These are phyloP conservation scores for Paelopatides confundens DNA, from an alignment of 53 echinoderm and acorn worm genomes.

Conservation along the genomic window DNA sequence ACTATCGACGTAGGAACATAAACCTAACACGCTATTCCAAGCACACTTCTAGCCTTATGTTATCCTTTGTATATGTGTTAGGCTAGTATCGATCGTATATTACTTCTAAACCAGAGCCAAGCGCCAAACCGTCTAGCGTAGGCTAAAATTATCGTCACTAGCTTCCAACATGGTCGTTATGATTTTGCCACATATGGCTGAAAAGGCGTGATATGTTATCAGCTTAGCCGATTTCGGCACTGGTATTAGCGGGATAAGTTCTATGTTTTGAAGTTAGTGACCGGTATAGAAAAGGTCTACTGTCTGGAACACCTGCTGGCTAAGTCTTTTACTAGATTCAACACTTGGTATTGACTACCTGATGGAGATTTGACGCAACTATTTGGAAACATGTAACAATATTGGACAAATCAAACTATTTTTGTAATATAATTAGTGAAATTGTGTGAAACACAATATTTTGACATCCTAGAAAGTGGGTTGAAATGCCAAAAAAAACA, in stretches of 20 bases:
- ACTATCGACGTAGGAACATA: not conserved
- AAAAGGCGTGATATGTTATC: constrained; percentile 34
- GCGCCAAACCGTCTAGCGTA: constrained; percentile 29
- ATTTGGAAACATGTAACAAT: constrained; percentile 3
- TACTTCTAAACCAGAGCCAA: not conserved
- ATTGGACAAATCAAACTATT: constrained; percentile 7
- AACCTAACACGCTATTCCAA: not conserved
- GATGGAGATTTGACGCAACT: not conserved
- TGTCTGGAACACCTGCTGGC: constrained; percentile 29
- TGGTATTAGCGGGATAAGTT: constrained; percentile 19
- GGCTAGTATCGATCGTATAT: not conserved
- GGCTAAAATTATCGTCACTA: constrained; percentile 18
- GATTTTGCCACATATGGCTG: constrained; percentile 9
- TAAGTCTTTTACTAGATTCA: not conserved
- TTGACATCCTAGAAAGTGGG: not conserved
- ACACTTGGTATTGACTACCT: constrained; percentile 4
- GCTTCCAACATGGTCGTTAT: constrained; percentile 12
- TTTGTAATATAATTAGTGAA: constrained; percentile 11
- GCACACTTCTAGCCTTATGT: not conserved
- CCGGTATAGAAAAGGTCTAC: not conserved
- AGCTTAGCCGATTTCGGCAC: constrained; percentile 27
- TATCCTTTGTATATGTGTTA: not conserved
- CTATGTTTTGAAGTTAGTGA: constrained; percentile 27
- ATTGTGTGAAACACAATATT: constrained; percentile 7
- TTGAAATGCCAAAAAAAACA: too few species aligned